A percentile compares a stretch with the other conserved stretches of the same genome.
These are phyloP conservation scores for Scomber colias DNA, from an alignment of 2,113 vertebrate genomes.

Conservation along the genomic window DNA sequence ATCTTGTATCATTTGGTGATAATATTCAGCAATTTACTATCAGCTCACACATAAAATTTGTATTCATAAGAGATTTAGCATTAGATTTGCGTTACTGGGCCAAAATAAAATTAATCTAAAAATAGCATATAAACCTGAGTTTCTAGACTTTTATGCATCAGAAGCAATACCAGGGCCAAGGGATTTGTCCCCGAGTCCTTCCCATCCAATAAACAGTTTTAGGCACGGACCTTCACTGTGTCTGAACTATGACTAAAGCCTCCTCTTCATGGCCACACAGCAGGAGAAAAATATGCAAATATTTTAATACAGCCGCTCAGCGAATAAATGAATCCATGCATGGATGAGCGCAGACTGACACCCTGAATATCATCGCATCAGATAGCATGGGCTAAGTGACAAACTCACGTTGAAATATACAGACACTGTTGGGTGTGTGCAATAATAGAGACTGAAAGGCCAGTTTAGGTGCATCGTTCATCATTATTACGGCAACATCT, in stretches of 20 bases:
- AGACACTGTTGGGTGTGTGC: conserved; percentile 29
- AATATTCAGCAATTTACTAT: too few species aligned
- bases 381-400: conserved; percentile 59
- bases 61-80: too few species aligned
- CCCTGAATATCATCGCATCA: conserved; percentile 62
- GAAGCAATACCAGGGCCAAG: background rate
- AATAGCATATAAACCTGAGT: background rate
- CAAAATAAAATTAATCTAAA: background rate
- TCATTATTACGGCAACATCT: conserved; percentile 58
- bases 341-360: conserved; percentile 60
- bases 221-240: background rate
- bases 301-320: conserved; percentile 46
- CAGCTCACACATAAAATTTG: too few species aligned
- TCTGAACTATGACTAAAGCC: conserved; percentile 44
- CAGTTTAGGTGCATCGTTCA: conserved; percentile 53
- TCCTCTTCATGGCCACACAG: conserved; percentile 47
- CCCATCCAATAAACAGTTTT: conserved; percentile 10
- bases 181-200: conserved; percentile 13
- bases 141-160: background rate
- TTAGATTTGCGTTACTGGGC: background rate
- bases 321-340: conserved; percentile 64
- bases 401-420: conserved; percentile 35
- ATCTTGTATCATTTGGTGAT: too few species aligned
- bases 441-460: conserved; percentile 50
- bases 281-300: conserved; percentile 60